phyloP scores from a whole-genome alignment of 1,140 invertebrate genomes.

The Druon quercuslanigerum region DNA sequence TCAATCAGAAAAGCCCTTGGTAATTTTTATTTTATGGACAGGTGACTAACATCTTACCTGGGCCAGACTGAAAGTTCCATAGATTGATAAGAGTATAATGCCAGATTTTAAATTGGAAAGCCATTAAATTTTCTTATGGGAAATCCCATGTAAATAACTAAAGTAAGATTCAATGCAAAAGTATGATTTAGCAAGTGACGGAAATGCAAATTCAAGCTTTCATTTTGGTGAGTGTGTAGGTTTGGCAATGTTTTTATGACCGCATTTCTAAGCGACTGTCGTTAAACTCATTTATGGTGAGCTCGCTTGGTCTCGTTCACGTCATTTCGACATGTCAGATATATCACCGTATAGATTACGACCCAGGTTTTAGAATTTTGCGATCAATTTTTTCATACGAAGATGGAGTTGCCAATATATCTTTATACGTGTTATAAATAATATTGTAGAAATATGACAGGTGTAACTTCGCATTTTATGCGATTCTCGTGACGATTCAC shows the following conservation, averaged over 20 bases:
- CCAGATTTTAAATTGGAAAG: too few species aligned
- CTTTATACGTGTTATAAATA: neutral
- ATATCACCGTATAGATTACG: conserved; percentile 33
- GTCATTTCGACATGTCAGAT: conserved; percentile 13
- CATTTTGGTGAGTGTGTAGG: neutral
- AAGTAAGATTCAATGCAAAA: too few species aligned
- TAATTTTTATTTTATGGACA: too few species aligned
- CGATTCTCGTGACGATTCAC: neutral
- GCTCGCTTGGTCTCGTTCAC: conserved; percentile 33
- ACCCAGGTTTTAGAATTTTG: conserved; percentile 17
- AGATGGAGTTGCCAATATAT: neutral
- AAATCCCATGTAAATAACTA: too few species aligned
- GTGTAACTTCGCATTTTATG: conserved; percentile 1
- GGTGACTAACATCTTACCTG: too few species aligned
- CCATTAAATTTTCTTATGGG: too few species aligned
- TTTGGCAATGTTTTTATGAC: neutral
- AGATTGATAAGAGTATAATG: too few species aligned
- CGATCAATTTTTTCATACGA: neutral
- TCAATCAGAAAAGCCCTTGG: too few species aligned
- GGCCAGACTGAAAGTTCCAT: too few species aligned
- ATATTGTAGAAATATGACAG: conserved; percentile 1
- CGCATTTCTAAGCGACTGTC: conserved; percentile 23
- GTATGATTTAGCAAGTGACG: neutral
- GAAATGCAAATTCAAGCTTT: neutral
- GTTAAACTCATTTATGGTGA: conserved; percentile 36